These are phyloP conservation scores for Oscheius sp. DNA, from an alignment of 2,888 invertebrate genomes.

Conservation along the genomic window DNA sequence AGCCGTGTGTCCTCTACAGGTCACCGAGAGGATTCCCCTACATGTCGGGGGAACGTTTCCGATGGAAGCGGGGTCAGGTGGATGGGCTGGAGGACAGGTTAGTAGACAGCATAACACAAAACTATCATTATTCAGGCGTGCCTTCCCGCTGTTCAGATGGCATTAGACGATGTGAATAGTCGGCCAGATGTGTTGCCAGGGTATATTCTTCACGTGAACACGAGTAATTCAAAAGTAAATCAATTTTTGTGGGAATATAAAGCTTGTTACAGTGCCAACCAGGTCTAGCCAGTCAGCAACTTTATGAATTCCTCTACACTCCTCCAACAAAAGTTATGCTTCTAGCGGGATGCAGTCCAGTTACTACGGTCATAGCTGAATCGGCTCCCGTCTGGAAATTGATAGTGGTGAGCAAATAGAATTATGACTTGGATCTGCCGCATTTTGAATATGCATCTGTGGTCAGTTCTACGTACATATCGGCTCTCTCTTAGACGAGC, in stretches of 20 bases:
- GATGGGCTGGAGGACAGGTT: constrained; percentile 93
- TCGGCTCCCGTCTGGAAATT: constrained; percentile 99
- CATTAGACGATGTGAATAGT: constrained; percentile 87
- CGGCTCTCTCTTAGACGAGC: constrained; percentile 12
- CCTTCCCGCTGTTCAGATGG: constrained; percentile 94
- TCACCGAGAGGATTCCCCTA: constrained; percentile 71
- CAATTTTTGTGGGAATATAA: neutral
- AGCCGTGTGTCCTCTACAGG: constrained; percentile 25
- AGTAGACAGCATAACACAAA: neutral
- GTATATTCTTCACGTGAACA: constrained; percentile 62
- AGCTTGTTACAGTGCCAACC: constrained; percentile 86
- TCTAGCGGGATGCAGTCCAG: constrained; percentile 93
- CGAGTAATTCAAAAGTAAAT: constrained; percentile 67
- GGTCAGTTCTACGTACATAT: constrained; percentile 11
- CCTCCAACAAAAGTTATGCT: constrained; percentile 88
- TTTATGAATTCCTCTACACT: constrained; percentile 93
- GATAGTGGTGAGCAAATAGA: constrained; percentile 83
- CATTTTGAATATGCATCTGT: neutral
- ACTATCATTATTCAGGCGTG: constrained; percentile 78
- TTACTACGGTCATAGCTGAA: constrained; percentile 98
- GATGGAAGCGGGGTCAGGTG: constrained; percentile 79
- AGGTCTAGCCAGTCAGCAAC: constrained; percentile 94
- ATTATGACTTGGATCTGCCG: too few relatives aligned
- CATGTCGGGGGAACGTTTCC: constrained; percentile 98
- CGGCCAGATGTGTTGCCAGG: constrained; percentile 62